These are phyloP conservation scores for Eupithecia inturbata DNA, from an alignment of 2,888 invertebrate genomes.

Conservation along the genomic window DNA sequence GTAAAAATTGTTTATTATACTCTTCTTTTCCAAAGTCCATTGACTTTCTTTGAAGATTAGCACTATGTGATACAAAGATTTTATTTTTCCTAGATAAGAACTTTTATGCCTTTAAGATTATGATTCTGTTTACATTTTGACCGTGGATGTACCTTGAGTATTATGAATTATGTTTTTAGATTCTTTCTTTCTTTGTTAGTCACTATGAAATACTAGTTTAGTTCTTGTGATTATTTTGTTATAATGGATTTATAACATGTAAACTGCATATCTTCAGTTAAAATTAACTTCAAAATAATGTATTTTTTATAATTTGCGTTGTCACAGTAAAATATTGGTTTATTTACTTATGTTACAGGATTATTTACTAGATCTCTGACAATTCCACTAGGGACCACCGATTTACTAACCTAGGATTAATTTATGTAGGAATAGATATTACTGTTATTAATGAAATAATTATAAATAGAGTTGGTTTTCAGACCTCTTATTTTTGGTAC, in stretches of 20 bases:
- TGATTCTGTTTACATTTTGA: constrained; percentile 54
- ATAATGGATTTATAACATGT: not conserved
- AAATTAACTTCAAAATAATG: constrained; percentile 31
- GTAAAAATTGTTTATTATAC: not conserved
- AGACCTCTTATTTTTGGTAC: constrained; percentile 25
- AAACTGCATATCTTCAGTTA: constrained; percentile 19
- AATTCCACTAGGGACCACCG: constrained; percentile 44
- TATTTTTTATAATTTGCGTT: constrained; percentile 1
- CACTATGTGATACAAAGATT: constrained; percentile 59
- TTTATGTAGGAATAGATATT: constrained; percentile 33
- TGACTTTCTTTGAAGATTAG: constrained; percentile 42
- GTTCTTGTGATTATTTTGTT: constrained; percentile 5
- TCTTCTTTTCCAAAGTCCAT: too few species aligned
- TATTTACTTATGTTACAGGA: constrained; percentile 24
- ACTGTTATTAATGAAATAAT: constrained; percentile 35
- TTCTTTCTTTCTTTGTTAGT: constrained; percentile 5
- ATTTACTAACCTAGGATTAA: constrained; percentile 33
- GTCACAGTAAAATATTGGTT: not conserved
- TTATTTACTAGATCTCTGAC: constrained; percentile 33
- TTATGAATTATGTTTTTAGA: constrained; percentile 52
- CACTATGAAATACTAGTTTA: constrained; percentile 12
- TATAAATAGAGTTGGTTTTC: constrained; percentile 33
- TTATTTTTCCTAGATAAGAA: constrained; percentile 53
- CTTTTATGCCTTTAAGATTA: constrained; percentile 50
- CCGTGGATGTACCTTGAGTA: constrained; percentile 54